phyloP scores from a whole-genome alignment of 2,797 vertebrate species.

The Ctenopoma multispine region DNA sequence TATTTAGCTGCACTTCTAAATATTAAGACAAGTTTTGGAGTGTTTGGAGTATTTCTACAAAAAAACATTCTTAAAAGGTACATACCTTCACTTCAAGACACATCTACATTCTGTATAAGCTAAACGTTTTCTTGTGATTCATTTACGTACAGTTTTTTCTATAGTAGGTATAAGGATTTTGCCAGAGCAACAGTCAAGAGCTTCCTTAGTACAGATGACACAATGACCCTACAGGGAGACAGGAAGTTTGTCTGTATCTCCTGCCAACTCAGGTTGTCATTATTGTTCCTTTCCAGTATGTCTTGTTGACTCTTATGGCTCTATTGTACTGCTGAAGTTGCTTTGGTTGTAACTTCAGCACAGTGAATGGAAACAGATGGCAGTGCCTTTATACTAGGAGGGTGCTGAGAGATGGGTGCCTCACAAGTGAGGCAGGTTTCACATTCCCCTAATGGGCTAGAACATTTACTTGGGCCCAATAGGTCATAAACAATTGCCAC shows the following conservation, averaged over 20 bases:
- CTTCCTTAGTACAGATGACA: constrained; percentile 15
- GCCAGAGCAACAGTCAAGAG: background rate
- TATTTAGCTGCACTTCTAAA: too few relatives aligned
- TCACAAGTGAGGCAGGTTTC: constrained; percentile 55
- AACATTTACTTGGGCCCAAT: constrained; percentile 43
- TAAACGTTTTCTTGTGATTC: background rate
- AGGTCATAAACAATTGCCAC: constrained; percentile 38
- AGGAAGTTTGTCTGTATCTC: constrained; percentile 34
- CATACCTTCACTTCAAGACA: too few relatives aligned
- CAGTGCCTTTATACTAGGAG: constrained; percentile 59
- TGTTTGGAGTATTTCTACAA: too few relatives aligned
- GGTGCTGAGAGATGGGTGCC: constrained; percentile 66
- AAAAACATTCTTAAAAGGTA: too few relatives aligned
- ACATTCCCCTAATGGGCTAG: constrained; percentile 62
- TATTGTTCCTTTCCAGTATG: constrained; percentile 52
- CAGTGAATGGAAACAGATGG: constrained; percentile 68
- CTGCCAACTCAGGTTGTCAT: constrained; percentile 52
- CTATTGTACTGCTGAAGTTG: constrained; percentile 57
- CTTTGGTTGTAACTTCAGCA: constrained; percentile 64
- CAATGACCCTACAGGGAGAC: constrained; percentile 16
- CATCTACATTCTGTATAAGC: background rate
- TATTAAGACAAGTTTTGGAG: too few relatives aligned
- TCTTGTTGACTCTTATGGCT: constrained; percentile 51
- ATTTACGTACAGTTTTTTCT: too few relatives aligned
- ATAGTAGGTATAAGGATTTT: constrained; percentile 6